phyloP scores from a whole-genome alignment of 2,113 vertebrate species.

The Falcunculus frontatus region DNA sequence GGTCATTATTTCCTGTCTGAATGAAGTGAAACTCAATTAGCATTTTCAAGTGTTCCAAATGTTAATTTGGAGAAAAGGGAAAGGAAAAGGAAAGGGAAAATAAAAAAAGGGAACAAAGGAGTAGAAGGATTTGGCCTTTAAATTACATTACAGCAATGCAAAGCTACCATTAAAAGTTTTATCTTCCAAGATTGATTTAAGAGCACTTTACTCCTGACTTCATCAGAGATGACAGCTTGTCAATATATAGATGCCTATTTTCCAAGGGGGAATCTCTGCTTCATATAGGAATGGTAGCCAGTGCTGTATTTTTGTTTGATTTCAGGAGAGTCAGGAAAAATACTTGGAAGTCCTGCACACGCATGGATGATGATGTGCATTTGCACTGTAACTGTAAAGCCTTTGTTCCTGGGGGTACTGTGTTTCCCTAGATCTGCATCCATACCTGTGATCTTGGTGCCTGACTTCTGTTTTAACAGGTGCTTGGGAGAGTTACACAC shows the following conservation, averaged over 20 bases:
- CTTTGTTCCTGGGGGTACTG: not conserved
- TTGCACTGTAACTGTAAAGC: not conserved
- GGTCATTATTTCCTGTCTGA: conserved; percentile 62
- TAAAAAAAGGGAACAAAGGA: not conserved
- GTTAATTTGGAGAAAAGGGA: conserved; percentile 30
- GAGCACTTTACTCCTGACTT: not conserved
- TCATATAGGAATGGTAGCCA: not conserved
- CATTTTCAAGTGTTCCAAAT: conserved; percentile 33
- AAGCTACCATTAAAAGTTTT: not conserved
- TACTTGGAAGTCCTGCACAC: not conserved
- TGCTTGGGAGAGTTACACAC: not conserved
- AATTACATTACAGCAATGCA: not conserved
- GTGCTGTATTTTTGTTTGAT: not conserved
- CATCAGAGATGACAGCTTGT: not conserved
- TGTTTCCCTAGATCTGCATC: not conserved
- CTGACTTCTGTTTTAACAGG: not conserved
- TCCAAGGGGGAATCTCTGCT: not conserved
- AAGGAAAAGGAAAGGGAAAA: not conserved
- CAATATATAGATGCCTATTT: not conserved
- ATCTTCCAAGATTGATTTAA: not conserved
- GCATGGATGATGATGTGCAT: not conserved
- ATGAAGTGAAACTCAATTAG: conserved; percentile 45
- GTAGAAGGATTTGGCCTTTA: not conserved
- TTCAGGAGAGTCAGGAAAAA: not conserved
- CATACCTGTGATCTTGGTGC: not conserved